Conservation (phyloP, 2,113 vertebrate species). For the Cyphomyrus discorhynchus region DNA sequence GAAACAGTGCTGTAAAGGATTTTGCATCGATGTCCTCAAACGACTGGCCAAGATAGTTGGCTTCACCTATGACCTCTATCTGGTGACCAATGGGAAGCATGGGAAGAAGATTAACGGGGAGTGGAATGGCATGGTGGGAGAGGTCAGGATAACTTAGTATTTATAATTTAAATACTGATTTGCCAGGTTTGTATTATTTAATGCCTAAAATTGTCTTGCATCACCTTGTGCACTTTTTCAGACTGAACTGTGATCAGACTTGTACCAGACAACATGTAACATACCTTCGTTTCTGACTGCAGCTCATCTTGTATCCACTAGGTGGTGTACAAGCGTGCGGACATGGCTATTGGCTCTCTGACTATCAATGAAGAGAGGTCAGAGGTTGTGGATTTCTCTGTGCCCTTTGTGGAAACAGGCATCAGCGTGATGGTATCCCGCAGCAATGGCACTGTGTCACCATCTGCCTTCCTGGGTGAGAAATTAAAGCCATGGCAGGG, state of each 20-base stretch:
- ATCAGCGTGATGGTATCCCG: conserved; percentile 89
- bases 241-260: not conserved
- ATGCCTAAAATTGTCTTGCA: not conserved
- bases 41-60: conserved; percentile 79
- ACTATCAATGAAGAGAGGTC: conserved; percentile 85
- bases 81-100: conserved; percentile 82
- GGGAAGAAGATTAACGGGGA: conserved; percentile 80
- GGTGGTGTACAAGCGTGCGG: conserved; percentile 77
- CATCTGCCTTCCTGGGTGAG: conserved; percentile 79
- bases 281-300: conserved; percentile 10
- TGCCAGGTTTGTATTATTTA: not conserved
- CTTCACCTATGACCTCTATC: conserved; percentile 91
- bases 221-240: not conserved
- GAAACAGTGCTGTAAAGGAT: conserved; percentile 91
- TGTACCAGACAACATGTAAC: not conserved
- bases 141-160: conserved; percentile 57
- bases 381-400: conserved; percentile 82
- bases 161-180: not conserved
- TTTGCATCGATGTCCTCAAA: conserved; percentile 93
- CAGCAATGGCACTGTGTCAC: conserved; percentile 84
- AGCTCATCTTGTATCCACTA: conserved; percentile 36
- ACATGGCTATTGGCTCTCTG: conserved; percentile 86
- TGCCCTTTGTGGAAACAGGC: conserved; percentile 83
- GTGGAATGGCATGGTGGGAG: conserved; percentile 92
- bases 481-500: not conserved